These are phyloP conservation scores for Melanocharis versteri DNA, from an alignment of 2,113 vertebrate genomes.

Conservation along the genomic window DNA sequence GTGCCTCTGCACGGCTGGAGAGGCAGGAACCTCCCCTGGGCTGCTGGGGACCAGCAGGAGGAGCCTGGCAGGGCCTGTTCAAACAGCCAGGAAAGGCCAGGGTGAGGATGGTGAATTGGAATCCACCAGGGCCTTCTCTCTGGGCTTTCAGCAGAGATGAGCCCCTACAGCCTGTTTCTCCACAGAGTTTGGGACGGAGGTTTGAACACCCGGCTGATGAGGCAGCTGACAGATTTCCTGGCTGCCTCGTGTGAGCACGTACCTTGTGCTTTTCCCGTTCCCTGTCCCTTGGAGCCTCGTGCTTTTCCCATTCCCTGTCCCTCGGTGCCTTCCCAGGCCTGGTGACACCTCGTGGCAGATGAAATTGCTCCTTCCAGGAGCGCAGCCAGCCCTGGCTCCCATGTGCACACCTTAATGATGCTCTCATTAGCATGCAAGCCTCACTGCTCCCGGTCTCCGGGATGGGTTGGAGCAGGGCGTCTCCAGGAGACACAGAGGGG, in stretches of 20 bases:
- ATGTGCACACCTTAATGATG: not conserved
- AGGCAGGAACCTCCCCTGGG: not conserved
- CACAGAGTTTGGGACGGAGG: not conserved
- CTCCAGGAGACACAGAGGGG: not conserved
- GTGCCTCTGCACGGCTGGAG: not conserved
- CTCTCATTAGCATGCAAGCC: not conserved
- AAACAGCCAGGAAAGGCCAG: not conserved
- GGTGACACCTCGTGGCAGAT: accelerated
- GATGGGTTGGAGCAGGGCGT: not conserved
- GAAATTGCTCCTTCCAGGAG: not conserved
- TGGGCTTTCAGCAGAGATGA: not conserved
- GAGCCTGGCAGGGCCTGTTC: not conserved
- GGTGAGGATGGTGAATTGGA: not conserved
- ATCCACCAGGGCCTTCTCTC: not conserved
- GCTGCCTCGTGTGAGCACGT: not conserved
- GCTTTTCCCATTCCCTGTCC: not conserved
- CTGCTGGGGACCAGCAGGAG: not conserved
- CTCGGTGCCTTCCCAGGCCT: not conserved
- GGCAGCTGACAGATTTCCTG: not conserved
- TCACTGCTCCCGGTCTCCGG: not conserved
- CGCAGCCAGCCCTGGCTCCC: not conserved
- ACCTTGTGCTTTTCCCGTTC: too few species aligned
- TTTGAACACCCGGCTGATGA: not conserved
- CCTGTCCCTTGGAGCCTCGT: not conserved
- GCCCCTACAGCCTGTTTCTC: not conserved